A percentile compares a stretch with the other conserved stretches of the same genome.
These are phyloP conservation scores for Arrhopalites spinosus DNA, from an alignment of 2,888 invertebrate species.

Conservation along the genomic window DNA sequence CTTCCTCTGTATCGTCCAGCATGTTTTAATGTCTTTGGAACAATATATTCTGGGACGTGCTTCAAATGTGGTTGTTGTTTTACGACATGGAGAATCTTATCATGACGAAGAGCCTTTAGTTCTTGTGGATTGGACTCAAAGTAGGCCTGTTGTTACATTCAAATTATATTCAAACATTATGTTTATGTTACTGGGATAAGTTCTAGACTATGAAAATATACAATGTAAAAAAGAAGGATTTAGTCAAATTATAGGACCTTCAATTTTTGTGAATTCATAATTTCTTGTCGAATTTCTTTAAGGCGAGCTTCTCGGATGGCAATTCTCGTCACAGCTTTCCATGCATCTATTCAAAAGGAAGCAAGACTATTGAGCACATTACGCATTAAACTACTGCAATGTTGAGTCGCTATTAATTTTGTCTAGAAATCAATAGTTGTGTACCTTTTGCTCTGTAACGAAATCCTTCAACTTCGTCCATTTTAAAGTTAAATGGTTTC, in stretches of 20 bases:
- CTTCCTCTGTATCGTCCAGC: constrained; percentile 60
- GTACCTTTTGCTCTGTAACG: constrained; percentile 87
- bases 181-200: background rate
- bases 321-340: constrained; percentile 90
- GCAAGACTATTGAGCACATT: too few species aligned
- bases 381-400: too few species aligned
- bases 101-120: constrained; percentile 79
- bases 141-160: constrained; percentile 77
- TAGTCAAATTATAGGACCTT: constrained; percentile 64
- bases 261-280: constrained; percentile 87
- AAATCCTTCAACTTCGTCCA: constrained; percentile 96
- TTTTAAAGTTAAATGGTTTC: constrained; percentile 84
- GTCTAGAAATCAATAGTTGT: too few species aligned
- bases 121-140: constrained; percentile 92
- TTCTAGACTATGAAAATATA: background rate
- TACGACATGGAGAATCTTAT: constrained; percentile 83
- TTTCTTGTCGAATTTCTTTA: constrained; percentile 93
- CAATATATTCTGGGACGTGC: constrained; percentile 90
- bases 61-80: constrained; percentile 81
- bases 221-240: background rate
- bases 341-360: too few species aligned
- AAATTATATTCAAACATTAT: too few species aligned
- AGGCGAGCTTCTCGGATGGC: constrained; percentile 92
- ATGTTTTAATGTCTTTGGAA: constrained; percentile 76
- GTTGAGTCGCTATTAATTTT: too few species aligned